Conservation (phyloP, 2,888 invertebrate genomes). For the Meiosimyza platycephala region DNA sequence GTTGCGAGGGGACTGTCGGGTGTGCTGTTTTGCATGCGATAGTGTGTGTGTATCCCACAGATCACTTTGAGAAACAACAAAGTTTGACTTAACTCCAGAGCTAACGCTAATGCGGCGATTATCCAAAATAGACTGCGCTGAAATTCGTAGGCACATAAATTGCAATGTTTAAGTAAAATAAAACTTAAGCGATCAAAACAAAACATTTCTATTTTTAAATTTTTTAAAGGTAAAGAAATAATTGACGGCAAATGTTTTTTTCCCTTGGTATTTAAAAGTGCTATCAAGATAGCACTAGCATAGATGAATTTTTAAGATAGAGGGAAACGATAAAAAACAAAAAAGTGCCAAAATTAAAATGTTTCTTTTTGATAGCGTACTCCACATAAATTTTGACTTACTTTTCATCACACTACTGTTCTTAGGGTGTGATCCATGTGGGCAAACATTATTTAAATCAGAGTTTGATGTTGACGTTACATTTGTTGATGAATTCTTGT, state of each 20-base stretch:
- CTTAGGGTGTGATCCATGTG: constrained; percentile 60
- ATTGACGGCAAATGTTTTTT: too few species aligned
- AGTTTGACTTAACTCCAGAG: constrained; percentile 68
- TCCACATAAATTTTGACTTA: constrained; percentile 42
- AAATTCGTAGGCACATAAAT: neutral
- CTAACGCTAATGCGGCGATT: constrained; percentile 65
- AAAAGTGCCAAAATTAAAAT: too few species aligned
- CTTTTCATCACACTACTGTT: constrained; percentile 60
- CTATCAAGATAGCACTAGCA: too few species aligned
- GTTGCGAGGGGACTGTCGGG: constrained; percentile 66
- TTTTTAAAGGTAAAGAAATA: neutral
- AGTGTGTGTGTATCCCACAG: constrained; percentile 76
- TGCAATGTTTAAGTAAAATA: neutral
- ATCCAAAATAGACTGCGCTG: constrained; percentile 59
- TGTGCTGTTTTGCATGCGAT: constrained; percentile 68
- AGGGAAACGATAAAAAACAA: too few species aligned
- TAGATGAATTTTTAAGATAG: too few species aligned
- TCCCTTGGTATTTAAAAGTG: too few species aligned
- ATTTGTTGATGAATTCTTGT: constrained; percentile 64
- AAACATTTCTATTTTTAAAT: neutral
- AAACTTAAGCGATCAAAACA: neutral
- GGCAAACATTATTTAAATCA: constrained; percentile 65
- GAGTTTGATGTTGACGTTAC: constrained; percentile 63
- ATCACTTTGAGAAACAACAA: constrained; percentile 75
- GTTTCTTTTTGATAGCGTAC: too few species aligned